Conservation (phyloP, 1,140 invertebrate species). For the Zophobas morio region DNA sequence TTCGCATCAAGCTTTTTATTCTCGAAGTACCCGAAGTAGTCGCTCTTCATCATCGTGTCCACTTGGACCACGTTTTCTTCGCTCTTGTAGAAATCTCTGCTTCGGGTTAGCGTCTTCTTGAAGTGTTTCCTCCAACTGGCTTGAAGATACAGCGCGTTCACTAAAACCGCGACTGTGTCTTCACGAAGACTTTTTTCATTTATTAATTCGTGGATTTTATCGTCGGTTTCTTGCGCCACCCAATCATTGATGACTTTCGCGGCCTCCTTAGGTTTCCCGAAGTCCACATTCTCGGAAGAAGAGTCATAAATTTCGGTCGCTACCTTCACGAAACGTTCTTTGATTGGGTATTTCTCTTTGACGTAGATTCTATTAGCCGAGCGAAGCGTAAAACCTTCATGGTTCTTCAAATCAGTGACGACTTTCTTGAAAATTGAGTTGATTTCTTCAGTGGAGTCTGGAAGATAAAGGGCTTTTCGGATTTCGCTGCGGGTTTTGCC, state of each 20-base stretch:
- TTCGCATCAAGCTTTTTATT: conserved; percentile 69
- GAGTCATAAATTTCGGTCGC: conserved; percentile 71
- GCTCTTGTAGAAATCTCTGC: conserved; percentile 68
- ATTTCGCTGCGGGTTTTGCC: conserved; percentile 72
- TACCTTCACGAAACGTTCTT: conserved; percentile 60
- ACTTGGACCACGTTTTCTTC: conserved; percentile 67
- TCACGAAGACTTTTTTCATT: conserved; percentile 69
- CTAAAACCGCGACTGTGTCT: conserved; percentile 77
- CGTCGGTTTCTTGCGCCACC: conserved; percentile 81
- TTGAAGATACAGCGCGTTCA: conserved; percentile 91
- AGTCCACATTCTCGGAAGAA: conserved; percentile 72
- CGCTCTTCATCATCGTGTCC: conserved; percentile 75
- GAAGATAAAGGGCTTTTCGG: conserved; percentile 54
- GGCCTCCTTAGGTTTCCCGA: conserved; percentile 65
- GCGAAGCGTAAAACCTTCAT: neutral
- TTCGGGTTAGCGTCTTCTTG: conserved; percentile 65
- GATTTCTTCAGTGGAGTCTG: conserved; percentile 58
- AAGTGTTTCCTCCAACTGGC: conserved; percentile 74
- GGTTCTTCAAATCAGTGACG: neutral
- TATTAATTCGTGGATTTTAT: conserved; percentile 80
- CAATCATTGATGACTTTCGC: conserved; percentile 78
- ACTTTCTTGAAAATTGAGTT: conserved; percentile 3
- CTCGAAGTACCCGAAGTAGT: conserved; percentile 70
- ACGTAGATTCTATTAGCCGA: conserved; percentile 66
- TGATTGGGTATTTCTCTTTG: conserved; percentile 66